A percentile compares a stretch with the other conserved stretches of the same genome.
Evolutionary conservation across 2,888 invertebrate genomes (phyloP).

Genomic region (Cryptophagus acutangulus): DNA sequence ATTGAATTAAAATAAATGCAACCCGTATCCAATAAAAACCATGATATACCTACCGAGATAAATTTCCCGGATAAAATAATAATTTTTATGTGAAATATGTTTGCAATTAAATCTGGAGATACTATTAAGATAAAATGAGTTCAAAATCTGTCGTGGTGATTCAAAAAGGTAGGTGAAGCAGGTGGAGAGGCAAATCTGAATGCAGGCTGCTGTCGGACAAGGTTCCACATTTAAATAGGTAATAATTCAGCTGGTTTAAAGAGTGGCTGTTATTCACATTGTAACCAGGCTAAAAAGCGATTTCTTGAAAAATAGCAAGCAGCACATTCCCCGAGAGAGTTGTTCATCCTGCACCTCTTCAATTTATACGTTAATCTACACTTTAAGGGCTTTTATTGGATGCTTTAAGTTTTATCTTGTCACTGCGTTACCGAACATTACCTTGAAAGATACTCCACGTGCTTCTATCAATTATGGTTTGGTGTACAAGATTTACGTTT

Average conservation of each 20-base stretch:
- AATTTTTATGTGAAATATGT: too few species aligned
- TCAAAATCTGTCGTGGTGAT: background rate
- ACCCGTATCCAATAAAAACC: too few species aligned
- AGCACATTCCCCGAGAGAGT: conserved; percentile 22
- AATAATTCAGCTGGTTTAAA: conserved; percentile 30
- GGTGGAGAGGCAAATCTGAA: conserved; percentile 27
- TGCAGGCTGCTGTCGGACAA: conserved; percentile 22
- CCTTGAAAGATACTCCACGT: conserved; percentile 36
- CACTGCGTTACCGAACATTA: conserved; percentile 37
- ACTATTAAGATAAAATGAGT: too few species aligned
- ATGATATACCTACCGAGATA: too few species aligned
- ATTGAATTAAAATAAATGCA: too few species aligned
- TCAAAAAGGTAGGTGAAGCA: conserved; percentile 19
- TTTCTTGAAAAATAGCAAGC: conserved; percentile 32
- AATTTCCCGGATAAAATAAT: too few species aligned
- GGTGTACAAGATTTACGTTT: too few species aligned
- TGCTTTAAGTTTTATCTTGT: conserved; percentile 35
- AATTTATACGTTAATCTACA: conserved; percentile 36
- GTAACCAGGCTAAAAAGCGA: conserved; percentile 23
- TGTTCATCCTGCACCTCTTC: conserved; percentile 21
- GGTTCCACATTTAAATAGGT: conserved; percentile 27
- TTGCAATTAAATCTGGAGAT: too few species aligned
- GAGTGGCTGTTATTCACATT: conserved; percentile 21
- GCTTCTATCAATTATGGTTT: conserved; percentile 35
- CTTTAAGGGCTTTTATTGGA: conserved; percentile 31